A percentile compares a stretch with the other conserved stretches of the same genome.
These are phyloP conservation scores for Capitulum mitella DNA, from an alignment of 2,888 invertebrate species.

Conservation along the genomic window DNA sequence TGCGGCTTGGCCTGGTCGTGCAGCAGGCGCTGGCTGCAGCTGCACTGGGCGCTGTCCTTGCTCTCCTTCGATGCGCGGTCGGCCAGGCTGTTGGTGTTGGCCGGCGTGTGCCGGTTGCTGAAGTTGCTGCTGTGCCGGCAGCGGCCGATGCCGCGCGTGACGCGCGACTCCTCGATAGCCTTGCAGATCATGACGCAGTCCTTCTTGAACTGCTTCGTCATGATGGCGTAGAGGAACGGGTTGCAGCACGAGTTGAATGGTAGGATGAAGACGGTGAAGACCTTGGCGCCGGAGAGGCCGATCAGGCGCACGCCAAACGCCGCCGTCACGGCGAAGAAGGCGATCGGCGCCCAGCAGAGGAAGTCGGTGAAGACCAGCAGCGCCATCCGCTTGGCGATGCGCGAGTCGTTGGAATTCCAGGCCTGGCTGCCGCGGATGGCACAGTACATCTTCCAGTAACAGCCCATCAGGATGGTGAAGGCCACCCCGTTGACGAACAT, in stretches of 20 bases:
- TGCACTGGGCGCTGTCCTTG: slow-evolving; percentile 42
- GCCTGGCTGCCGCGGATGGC: slow-evolving; percentile 88
- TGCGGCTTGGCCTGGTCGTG: slow-evolving; percentile 40
- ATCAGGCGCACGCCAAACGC: slow-evolving; percentile 85
- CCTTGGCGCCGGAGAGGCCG: slow-evolving; percentile 87
- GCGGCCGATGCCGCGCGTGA: slow-evolving; percentile 76
- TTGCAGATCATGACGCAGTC: slow-evolving; percentile 94
- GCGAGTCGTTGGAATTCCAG: slow-evolving; percentile 94
- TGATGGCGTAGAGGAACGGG: slow-evolving; percentile 93
- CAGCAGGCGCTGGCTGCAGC: slow-evolving; percentile 49
- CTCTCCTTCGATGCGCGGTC: slow-evolving; percentile 66
- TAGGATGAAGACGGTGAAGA: slow-evolving; percentile 79
- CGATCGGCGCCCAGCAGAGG: slow-evolving; percentile 95
- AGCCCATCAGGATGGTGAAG: slow-evolving; percentile 88
- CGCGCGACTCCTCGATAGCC: slow-evolving; percentile 88
- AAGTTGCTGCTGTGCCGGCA: slow-evolving; percentile 80
- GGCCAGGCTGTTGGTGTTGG: slow-evolving; percentile 73
- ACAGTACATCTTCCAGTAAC: slow-evolving; percentile 95
- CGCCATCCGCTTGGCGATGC: slow-evolving; percentile 95
- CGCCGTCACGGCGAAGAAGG: slow-evolving; percentile 88
- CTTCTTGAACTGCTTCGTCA: slow-evolving; percentile 95
- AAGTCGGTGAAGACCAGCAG: slow-evolving; percentile 94
- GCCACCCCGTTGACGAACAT: slow-evolving; percentile 89
- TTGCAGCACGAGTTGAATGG: slow-evolving; percentile 96
- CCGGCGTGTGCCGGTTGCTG: slow-evolving; percentile 77